These are phyloP conservation scores for Elephas maximus DNA, from an alignment of 2,113 vertebrate species.

Conservation along the genomic window DNA sequence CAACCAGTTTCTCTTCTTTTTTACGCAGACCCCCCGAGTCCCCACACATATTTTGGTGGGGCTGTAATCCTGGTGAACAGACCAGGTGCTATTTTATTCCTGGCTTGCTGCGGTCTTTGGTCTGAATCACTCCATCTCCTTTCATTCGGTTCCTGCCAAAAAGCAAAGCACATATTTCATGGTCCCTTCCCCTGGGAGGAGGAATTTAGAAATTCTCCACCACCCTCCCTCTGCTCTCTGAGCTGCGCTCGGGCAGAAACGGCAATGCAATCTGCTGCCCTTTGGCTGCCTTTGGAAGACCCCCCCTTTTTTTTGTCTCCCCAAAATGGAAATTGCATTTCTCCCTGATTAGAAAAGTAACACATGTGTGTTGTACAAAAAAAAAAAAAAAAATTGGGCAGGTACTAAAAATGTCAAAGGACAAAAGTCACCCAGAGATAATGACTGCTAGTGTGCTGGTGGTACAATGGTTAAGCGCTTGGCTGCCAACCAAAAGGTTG, in stretches of 20 bases:
- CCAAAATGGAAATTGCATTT: constrained; percentile 11
- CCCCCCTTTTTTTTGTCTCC: background rate
- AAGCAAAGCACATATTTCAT: constrained; percentile 14
- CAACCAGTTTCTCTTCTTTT: background rate
- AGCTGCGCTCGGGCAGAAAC: background rate
- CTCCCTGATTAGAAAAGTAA: constrained; percentile 1
- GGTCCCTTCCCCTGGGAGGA: background rate
- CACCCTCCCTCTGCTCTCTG: background rate
- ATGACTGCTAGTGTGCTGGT: background rate
- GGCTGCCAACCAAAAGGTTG: background rate
- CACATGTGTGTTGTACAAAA: background rate
- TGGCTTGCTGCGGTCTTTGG: background rate
- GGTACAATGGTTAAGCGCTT: background rate
- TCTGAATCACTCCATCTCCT: constrained; percentile 58
- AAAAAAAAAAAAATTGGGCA: background rate
- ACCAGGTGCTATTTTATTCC: constrained; percentile 51
- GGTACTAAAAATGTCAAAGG: background rate
- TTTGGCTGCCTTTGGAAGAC: constrained; percentile 16
- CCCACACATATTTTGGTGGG: background rate
- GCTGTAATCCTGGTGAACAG: background rate
- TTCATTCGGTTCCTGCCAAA: background rate
- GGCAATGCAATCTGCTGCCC: background rate
- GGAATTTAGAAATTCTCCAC: background rate
- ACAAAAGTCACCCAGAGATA: background rate
- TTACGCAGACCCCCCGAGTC: background rate